phyloP scores from a whole-genome alignment of 2,797 vertebrate genomes.

The Botia almorhae region DNA sequence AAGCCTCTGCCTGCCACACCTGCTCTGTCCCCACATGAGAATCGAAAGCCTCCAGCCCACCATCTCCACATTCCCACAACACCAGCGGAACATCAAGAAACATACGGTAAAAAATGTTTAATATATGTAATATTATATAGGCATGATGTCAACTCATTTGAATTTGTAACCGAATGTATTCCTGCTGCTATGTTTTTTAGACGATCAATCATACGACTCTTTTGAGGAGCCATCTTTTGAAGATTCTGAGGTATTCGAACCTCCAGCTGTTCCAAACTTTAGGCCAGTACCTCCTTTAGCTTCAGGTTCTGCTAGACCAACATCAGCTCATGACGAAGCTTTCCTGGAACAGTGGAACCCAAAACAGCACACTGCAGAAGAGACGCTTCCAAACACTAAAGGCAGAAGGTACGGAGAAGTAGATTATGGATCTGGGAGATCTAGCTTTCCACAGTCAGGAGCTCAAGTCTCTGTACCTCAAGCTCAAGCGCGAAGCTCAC shows the following conservation, averaged over 20 bases:
- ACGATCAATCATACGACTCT: conserved; percentile 40
- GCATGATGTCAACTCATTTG: background rate
- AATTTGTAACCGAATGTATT: background rate
- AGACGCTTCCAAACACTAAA: background rate
- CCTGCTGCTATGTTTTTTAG: conserved; percentile 50
- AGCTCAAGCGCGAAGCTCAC: conserved; percentile 11
- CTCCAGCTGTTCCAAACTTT: conserved; percentile 7
- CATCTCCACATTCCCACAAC: conserved; percentile 46
- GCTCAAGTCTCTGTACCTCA: conserved; percentile 2
- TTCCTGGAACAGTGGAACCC: conserved; percentile 24
- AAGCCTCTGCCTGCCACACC: conserved; percentile 65
- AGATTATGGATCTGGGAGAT: conserved; percentile 18
- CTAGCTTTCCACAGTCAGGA: conserved; percentile 29
- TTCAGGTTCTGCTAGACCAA: background rate
- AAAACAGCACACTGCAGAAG: conserved; percentile 1
- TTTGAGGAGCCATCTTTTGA: conserved; percentile 1
- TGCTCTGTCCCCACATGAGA: conserved; percentile 71
- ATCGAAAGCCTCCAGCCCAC: conserved; percentile 69
- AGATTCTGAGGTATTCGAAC: conserved; percentile 36
- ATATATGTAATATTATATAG: background rate
- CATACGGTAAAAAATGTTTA: conserved; percentile 49
- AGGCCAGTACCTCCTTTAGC: conserved; percentile 2
- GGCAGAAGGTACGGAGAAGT: conserved; percentile 18
- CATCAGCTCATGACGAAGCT: conserved; percentile 23
- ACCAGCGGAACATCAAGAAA: conserved; percentile 29